Evolutionary conservation across 2,888 invertebrate genomes (phyloP), one percentile per base, ranked within the genome.

Genomic region (Hemithea aestivaria): DNA sequence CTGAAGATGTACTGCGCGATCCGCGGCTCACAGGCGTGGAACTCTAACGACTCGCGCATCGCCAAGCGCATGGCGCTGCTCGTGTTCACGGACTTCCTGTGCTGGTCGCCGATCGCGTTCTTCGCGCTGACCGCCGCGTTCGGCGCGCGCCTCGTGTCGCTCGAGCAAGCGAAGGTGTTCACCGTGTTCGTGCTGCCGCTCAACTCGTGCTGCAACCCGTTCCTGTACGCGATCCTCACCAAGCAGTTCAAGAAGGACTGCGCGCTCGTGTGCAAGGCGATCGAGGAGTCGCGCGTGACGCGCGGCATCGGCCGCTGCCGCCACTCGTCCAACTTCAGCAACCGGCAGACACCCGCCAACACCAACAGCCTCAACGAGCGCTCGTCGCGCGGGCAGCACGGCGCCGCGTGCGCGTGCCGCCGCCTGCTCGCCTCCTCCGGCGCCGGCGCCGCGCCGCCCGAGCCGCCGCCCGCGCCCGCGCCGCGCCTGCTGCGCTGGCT

Each of bases 201-300:
- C 48, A 99, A 99, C 81, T 96, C 96, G 7, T 98, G 98, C 78
- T 97, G 98, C 82, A 99, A 99, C 83, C 99, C 99, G 0, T 98
- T 98, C 75, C 90, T 99, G 16, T 99, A 99, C 76, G 98, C 98
- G 32, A 98, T 98, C 56, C 91, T 98, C 64, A 98, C 98, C 5
- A 98, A 98, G 73, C 97, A 98, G 76, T 98, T 98, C 78, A 98
- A 98, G 80, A 96, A 97, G 80, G 98, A 98, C 83, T 98, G 98
- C 83, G 95, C 97, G 2, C 91, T 96, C 72, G 94, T 98, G 40
- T 98, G 97, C 83, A 97, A 97, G 74, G 95, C 97, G 10, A 96
- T 98, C 58, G 98, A 98, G 75, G 98, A 97, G 79, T 95, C 96
- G 22, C 89, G 96, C 30, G 96, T 97, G 7, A 95, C 95, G 2